These are phyloP conservation scores for Tetragonula carbonaria DNA, from an alignment of 2,888 invertebrate species.

Conservation along the genomic window DNA sequence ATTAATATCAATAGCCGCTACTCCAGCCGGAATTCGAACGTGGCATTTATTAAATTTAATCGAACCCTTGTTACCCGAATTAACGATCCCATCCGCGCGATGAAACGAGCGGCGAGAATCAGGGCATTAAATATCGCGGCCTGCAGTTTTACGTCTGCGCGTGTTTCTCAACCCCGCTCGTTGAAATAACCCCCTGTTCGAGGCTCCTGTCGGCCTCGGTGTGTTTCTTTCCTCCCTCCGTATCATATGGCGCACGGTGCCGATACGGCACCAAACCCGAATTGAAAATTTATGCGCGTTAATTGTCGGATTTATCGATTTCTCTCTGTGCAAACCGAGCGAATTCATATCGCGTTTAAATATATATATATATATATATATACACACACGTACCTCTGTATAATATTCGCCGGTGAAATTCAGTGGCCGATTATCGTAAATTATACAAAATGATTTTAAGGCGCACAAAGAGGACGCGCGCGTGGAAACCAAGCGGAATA, in stretches of 20 bases:
- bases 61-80: slow-evolving; percentile 49
- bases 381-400: not conserved
- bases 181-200: not conserved
- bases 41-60: slow-evolving; percentile 56
- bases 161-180: not conserved
- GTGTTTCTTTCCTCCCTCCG: not conserved
- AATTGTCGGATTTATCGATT: slow-evolving; percentile 6
- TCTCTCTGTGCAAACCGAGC: not conserved
- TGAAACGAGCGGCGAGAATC: slow-evolving; percentile 1
- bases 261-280: not conserved
- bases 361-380: not conserved
- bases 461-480: no score
- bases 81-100: slow-evolving; percentile 34
- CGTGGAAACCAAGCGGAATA: not conserved
- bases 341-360: not conserved
- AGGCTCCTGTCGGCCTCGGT: not conserved
- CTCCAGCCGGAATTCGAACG: slow-evolving; percentile 25
- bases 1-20: slow-evolving; percentile 27
- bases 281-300: slow-evolving; percentile 3
- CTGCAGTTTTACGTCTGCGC: not conserved
- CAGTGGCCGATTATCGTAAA: not conserved
- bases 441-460: not conserved
- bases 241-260: no score
- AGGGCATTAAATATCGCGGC: slow-evolving; percentile 5
- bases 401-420: not conserved